These are phyloP conservation scores for Condylura cristata DNA, from an alignment of 2,113 vertebrate genomes.

Conservation along the genomic window DNA sequence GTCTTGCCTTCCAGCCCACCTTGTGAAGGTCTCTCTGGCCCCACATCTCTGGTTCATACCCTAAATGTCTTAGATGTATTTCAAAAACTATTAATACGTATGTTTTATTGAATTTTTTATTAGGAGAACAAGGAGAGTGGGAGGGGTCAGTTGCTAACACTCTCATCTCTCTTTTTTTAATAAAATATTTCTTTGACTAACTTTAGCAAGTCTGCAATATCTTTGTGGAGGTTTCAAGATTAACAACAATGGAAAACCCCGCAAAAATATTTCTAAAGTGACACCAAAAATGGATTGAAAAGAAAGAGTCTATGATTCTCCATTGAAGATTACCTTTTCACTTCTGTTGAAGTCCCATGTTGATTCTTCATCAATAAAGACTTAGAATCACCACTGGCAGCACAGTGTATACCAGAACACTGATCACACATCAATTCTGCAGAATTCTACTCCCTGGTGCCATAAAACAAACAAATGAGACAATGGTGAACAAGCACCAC, in stretches of 20 bases:
- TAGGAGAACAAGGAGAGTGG: not conserved
- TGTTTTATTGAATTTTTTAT: conserved; percentile 19
- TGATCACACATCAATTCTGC: conserved; percentile 84
- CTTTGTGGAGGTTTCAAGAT: not conserved
- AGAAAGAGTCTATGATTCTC: not conserved
- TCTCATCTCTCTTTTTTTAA: conserved; percentile 12
- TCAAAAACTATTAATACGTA: conserved; percentile 11
- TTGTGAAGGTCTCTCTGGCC: not conserved
- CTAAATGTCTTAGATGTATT: not conserved
- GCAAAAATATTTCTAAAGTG: not conserved
- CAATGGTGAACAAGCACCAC: not conserved
- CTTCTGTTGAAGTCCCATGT: not conserved
- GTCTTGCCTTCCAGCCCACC: not conserved
- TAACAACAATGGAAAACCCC: not conserved
- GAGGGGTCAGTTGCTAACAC: not conserved
- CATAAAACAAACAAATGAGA: conserved; percentile 57
- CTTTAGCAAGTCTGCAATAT: not conserved
- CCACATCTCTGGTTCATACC: not conserved
- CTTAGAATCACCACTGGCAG: conserved; percentile 73
- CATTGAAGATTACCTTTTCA: not conserved
- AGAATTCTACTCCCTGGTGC: conserved; percentile 65
- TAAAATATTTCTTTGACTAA: conserved; percentile 16
- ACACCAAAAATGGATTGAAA: not conserved
- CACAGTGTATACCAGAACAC: conserved; percentile 65
- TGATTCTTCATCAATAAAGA: conserved; percentile 72